Conservation (phyloP, 2,113 vertebrate genomes). For the Notiomystis cincta region DNA sequence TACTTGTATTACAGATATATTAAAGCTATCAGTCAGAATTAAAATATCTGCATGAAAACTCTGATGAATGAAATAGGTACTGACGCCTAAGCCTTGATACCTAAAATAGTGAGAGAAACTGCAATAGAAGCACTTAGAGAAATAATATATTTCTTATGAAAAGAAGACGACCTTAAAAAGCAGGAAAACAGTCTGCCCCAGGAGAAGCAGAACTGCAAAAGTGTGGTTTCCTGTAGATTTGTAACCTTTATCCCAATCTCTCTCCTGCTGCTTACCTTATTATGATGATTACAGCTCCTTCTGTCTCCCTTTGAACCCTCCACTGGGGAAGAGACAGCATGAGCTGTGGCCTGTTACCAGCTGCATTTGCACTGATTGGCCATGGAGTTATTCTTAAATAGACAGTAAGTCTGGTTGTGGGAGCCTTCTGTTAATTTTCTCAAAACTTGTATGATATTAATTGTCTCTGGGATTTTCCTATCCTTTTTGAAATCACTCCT, state of each 20-base stretch:
- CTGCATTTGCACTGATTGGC: background rate
- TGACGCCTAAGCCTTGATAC: background rate
- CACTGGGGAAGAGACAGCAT: background rate
- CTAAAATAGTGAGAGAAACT: background rate
- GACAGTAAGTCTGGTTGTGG: background rate
- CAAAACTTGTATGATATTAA: background rate
- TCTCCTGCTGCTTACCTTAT: background rate
- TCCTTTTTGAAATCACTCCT: background rate
- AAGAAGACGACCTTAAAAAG: background rate
- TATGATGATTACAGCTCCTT: background rate
- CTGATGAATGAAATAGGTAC: background rate
- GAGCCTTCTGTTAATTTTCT: background rate
- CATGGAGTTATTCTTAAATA: background rate
- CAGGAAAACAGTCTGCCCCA: background rate
- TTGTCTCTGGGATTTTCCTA: background rate
- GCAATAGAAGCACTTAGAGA: background rate
- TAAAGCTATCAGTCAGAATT: background rate
- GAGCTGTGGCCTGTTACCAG: background rate
- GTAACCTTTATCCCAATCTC: background rate
- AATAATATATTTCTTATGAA: background rate
- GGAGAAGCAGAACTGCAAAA: background rate
- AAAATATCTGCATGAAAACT: background rate
- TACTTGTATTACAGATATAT: background rate
- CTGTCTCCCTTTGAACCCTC: background rate
- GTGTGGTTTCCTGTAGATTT: background rate